Conservation (phyloP, 2,888 invertebrate genomes). For the Lasioglossum figueresi region DNA sequence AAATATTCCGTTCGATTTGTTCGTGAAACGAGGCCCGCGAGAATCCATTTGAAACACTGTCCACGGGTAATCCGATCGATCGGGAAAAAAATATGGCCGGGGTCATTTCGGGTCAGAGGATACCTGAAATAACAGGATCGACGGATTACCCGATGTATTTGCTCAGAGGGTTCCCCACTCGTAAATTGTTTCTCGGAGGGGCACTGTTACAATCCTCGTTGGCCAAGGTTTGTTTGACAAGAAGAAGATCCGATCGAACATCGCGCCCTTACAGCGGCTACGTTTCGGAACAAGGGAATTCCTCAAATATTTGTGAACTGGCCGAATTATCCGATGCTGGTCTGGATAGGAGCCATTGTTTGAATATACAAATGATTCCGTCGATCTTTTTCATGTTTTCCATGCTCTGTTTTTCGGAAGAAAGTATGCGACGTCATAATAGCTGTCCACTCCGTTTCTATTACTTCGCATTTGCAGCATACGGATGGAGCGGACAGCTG, state of each 20-base stretch:
- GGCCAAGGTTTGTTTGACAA: conserved; percentile 36
- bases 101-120: conserved; percentile 55
- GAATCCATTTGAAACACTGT: conserved; percentile 49
- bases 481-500: background rate
- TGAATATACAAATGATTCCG: background rate
- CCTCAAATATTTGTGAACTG: conserved; percentile 32
- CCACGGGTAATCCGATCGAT: conserved; percentile 60
- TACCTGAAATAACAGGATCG: conserved; percentile 76
- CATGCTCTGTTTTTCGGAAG: background rate
- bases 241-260: conserved; percentile 34
- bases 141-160: conserved; percentile 74
- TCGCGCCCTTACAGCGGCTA: conserved; percentile 42
- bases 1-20: background rate
- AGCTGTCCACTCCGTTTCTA: background rate
- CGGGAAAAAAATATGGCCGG: conserved; percentile 45
- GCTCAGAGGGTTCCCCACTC: conserved; percentile 62
- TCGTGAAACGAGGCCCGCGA: background rate
- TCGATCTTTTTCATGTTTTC: background rate
- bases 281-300: conserved; percentile 21
- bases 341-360: background rate
- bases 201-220: conserved; percentile 30
- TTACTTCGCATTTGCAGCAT: background rate
- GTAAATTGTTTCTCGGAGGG: conserved; percentile 62
- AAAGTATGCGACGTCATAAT: background rate
- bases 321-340: background rate